Evolutionary conservation across 2,888 invertebrate species (phyloP).

Genomic region (Tyria jacobaeae): DNA sequence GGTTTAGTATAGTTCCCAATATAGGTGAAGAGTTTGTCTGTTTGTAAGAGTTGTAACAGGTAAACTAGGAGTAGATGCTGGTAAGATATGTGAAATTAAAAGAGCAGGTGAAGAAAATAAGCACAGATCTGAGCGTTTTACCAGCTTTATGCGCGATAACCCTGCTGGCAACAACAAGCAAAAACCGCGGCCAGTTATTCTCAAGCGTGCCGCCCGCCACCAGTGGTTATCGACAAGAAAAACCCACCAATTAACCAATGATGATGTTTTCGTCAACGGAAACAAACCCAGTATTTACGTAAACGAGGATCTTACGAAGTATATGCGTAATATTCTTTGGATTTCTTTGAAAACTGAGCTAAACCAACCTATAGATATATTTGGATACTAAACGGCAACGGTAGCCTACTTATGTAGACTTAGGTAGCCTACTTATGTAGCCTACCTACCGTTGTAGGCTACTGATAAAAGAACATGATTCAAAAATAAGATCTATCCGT

Average conservation of each 20-base stretch:
- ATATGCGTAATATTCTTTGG: conserved; percentile 18
- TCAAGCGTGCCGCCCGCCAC: conserved; percentile 4
- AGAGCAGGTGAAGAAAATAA: conserved; percentile 4
- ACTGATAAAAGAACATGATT: too few species aligned
- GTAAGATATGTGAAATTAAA: background rate
- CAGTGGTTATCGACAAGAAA: conserved; percentile 18
- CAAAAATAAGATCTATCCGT: too few species aligned
- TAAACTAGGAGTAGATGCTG: background rate
- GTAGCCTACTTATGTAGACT: too few species aligned
- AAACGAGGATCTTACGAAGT: conserved; percentile 12
- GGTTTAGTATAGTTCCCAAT: too few species aligned
- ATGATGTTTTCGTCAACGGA: conserved; percentile 9
- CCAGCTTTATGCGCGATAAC: background rate
- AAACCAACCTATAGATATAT: conserved; percentile 15
- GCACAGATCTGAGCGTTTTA: too few species aligned
- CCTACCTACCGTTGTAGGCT: too few species aligned
- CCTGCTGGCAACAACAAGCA: background rate
- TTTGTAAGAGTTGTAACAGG: background rate
- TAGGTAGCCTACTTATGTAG: too few species aligned
- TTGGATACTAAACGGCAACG: conserved; percentile 12
- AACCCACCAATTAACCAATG: conserved; percentile 16
- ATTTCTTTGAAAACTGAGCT: conserved; percentile 17
- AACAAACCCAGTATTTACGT: conserved; percentile 13
- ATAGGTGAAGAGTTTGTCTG: too few species aligned
- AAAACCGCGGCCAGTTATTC: conserved; percentile 8